phyloP scores from a whole-genome alignment of 2,113 vertebrate genomes.

The Motacilla alba region DNA sequence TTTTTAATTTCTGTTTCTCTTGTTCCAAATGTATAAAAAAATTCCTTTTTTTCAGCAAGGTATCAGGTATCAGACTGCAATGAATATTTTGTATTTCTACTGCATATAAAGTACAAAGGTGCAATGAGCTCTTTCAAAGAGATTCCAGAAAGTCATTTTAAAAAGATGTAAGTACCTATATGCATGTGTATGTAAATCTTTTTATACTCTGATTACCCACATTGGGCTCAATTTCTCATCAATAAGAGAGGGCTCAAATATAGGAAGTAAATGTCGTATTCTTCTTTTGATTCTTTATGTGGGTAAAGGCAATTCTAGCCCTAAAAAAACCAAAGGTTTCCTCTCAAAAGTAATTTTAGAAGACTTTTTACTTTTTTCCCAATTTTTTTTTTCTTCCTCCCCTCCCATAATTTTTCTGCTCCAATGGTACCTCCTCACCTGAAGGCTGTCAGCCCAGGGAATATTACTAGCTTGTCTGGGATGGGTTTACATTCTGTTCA shows the following conservation, averaged over 20 bases:
- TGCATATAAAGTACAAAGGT: not conserved
- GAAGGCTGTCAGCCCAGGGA: not conserved
- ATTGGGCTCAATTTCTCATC: not conserved
- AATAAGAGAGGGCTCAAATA: accelerated
- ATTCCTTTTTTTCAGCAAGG: accelerated
- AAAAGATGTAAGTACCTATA: not conserved
- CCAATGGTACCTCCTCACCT: not conserved
- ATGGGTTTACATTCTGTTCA: not conserved
- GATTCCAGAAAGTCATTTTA: not conserved
- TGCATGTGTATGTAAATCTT: not conserved
- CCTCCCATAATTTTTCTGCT: not conserved
- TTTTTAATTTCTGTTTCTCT: not conserved
- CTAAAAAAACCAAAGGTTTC: accelerated
- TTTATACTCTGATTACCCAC: not conserved
- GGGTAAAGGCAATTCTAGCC: not conserved
- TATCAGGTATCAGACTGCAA: not conserved
- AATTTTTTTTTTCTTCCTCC: accelerated
- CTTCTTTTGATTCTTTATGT: not conserved
- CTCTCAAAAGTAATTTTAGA: not conserved
- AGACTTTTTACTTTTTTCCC: accelerated
- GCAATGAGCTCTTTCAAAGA: not conserved
- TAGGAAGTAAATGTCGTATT: not conserved
- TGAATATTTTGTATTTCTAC: not conserved
- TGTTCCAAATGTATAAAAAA: not conserved
- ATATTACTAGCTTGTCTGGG: not conserved